Evolutionary conservation across 1,140 invertebrate species (phyloP).

Genomic region (Pantala flavescens): DNA sequence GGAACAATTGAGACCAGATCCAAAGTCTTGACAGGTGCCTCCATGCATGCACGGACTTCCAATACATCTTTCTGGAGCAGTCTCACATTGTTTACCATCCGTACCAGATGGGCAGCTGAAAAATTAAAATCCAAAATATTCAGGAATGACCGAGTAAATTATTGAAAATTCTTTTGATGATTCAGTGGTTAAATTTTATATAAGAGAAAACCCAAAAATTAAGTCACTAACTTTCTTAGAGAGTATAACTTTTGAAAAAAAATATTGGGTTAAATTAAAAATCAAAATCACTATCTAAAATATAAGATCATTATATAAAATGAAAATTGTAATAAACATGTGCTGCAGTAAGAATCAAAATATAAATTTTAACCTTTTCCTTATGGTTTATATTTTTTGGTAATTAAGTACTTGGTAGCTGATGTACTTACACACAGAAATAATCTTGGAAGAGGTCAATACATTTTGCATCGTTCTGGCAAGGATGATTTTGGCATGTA

Average conservation of each 20-base stretch:
- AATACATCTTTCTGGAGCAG: constrained; percentile 87
- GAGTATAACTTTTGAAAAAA: too few relatives aligned
- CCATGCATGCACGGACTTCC: constrained; percentile 94
- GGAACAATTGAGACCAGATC: constrained; percentile 86
- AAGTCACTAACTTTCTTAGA: too few relatives aligned
- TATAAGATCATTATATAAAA: too few relatives aligned
- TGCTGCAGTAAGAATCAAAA: too few relatives aligned
- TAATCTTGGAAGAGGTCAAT: constrained; percentile 90
- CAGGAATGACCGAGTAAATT: too few relatives aligned
- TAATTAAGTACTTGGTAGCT: not conserved
- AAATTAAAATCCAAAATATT: constrained; percentile 17
- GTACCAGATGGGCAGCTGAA: constrained; percentile 79
- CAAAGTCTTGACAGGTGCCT: constrained; percentile 87
- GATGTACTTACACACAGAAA: constrained; percentile 77
- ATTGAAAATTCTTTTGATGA: too few relatives aligned
- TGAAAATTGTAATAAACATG: too few relatives aligned
- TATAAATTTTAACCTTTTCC: too few relatives aligned
- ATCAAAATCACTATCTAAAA: too few relatives aligned
- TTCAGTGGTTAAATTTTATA: not conserved
- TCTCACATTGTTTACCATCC: constrained; percentile 89
- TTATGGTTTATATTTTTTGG: too few relatives aligned
- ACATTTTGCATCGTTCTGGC: constrained; percentile 86
- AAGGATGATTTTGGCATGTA: constrained; percentile 72
- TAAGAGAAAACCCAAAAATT: not conserved
- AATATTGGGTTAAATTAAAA: too few relatives aligned